Evolutionary conservation across 1,140 invertebrate genomes (phyloP), one percentile per base, ranked within the genome.

Genomic region (Capitella teleta): DNA sequence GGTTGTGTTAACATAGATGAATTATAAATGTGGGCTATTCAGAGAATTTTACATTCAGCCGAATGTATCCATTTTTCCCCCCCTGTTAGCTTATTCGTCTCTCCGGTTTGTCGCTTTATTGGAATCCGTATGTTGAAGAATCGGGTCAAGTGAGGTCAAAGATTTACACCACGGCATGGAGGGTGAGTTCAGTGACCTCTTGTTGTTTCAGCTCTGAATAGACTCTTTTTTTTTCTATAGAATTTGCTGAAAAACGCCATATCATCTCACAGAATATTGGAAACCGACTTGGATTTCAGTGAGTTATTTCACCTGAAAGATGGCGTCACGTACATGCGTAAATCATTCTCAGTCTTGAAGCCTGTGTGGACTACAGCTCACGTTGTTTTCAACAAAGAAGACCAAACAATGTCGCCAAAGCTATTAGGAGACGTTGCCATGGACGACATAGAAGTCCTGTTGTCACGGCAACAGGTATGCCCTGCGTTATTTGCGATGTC

Each of bases 331-430:
- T n/a, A n/a, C n/a, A n/a, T n/a, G n/a, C n/a, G n/a, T n/a, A n/a
- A n/a, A n/a, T 68, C 70, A 28, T 49, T 64, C 70, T 23, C 63
- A 84, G 82, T 84, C 54, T 56, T 84, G 28, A 82, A 83, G 61
- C 83, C 83, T 16, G 78, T 85, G 30, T 81, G 83, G 1, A 80
- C 81, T 34, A 86, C 87, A 64, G 79, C 85, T n/a, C 86, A 86
- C 71, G 76, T 87, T 25, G 81, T 86, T 21, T 80, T 87, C 42
- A 86, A 81, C 56, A 81, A 83, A 58, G 80, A 80, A 4, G 80
- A 78, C 28, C 79, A 82, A 56, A 77, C 77, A 0, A 75, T 82
- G 53, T 79, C 84, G n/a, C 81, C 82, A 12, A 79, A 82, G 46
- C 73, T 86, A 49, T 68, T 85, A 36, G 75, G 83, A 4, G 85